Conservation (phyloP, 2,797 vertebrate genomes). For the Thunnus albacares region DNA sequence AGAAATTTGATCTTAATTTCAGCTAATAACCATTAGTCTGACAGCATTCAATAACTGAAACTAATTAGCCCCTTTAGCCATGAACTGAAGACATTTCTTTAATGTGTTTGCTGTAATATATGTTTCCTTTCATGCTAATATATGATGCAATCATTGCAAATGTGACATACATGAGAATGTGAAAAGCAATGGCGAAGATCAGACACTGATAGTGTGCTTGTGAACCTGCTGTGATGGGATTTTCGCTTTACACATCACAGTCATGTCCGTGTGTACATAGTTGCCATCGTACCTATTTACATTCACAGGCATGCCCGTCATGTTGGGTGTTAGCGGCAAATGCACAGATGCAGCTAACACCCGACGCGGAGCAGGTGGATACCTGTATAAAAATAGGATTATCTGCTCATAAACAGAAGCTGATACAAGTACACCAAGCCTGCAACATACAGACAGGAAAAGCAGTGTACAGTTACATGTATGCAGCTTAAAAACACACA, state of each 20-base stretch:
- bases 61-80: constrained; percentile 46
- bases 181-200: constrained; percentile 54
- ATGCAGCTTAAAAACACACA: not conserved
- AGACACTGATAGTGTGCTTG: constrained; percentile 27
- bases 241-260: constrained; percentile 57
- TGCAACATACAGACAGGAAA: constrained; percentile 1
- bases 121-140: constrained; percentile 45
- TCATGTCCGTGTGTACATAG: constrained; percentile 42
- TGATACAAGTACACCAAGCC: constrained; percentile 12
- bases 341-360: constrained; percentile 59
- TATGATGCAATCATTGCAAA: constrained; percentile 64
- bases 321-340: constrained; percentile 41
- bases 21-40: constrained; percentile 34
- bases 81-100: constrained; percentile 37
- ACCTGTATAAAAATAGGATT: constrained; percentile 44
- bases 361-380: constrained; percentile 42
- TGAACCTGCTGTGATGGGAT: constrained; percentile 56
- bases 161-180: constrained; percentile 11
- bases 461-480: not conserved
- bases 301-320: constrained; percentile 44
- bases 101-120: constrained; percentile 43
- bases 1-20: constrained; percentile 17
- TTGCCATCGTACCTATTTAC: constrained; percentile 49
- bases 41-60: constrained; percentile 38
- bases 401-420: constrained; percentile 47